These are phyloP conservation scores for Torymus auratus DNA, from an alignment of 2,888 invertebrate genomes.

Conservation along the genomic window DNA sequence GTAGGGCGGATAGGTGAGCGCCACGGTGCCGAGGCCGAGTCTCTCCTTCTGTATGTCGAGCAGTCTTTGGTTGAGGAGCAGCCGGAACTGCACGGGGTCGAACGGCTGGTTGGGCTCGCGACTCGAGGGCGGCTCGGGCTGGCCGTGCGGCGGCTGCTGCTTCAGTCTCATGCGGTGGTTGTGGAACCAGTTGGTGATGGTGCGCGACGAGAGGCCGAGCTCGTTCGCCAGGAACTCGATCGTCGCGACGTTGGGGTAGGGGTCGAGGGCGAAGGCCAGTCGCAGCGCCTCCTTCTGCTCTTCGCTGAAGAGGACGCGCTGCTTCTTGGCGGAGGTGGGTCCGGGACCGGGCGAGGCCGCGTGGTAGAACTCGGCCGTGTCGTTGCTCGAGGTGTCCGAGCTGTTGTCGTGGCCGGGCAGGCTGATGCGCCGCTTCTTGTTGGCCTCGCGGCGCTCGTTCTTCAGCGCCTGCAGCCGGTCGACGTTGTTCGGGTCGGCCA, in stretches of 20 bases:
- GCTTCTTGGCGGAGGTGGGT: slow-evolving; percentile 93
- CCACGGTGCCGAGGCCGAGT: slow-evolving; percentile 79
- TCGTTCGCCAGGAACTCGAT: slow-evolving; percentile 97
- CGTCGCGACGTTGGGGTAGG: slow-evolving; percentile 97
- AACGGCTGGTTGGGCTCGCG: slow-evolving; percentile 89
- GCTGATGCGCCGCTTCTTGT: slow-evolving; percentile 90
- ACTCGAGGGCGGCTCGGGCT: slow-evolving; percentile 79
- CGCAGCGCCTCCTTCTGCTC: slow-evolving; percentile 98
- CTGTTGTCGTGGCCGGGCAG: slow-evolving; percentile 91
- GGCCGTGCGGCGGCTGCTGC: slow-evolving; percentile 90
- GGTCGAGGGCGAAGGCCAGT: slow-evolving; percentile 95
- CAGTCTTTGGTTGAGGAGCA: slow-evolving; percentile 91
- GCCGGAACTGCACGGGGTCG: slow-evolving; percentile 94
- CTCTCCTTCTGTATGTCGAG: slow-evolving; percentile 92
- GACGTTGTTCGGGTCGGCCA: slow-evolving; percentile 95
- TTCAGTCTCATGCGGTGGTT: slow-evolving; percentile 99
- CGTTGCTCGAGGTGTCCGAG: slow-evolving; percentile 91
- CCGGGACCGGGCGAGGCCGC: slow-evolving; percentile 88
- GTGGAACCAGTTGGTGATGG: slow-evolving; percentile 99
- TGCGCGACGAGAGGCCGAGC: slow-evolving; percentile 93
- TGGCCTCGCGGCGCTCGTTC: slow-evolving; percentile 93
- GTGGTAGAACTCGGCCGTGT: slow-evolving; percentile 92
- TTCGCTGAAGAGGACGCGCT: slow-evolving; percentile 97
- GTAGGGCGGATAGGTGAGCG: slow-evolving; percentile 87
- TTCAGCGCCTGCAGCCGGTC: slow-evolving; percentile 94